Base-by-base conservation (phyloP, 2,888 invertebrate species). In the Netelia melanura region DNA sequence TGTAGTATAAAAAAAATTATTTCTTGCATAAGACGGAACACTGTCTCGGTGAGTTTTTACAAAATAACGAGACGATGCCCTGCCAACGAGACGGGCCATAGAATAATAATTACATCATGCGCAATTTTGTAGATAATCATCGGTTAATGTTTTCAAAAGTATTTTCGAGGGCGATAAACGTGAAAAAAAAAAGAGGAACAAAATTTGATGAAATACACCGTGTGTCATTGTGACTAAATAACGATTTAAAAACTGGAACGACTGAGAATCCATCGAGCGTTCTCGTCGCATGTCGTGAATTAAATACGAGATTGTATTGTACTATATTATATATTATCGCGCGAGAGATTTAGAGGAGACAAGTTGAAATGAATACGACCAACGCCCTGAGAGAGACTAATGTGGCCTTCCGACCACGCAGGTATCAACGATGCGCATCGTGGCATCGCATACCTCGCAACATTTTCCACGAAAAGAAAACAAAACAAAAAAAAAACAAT, bases 351-450 rank as follows among this genome's bases (percentile, higher is more conserved):
- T 38, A 58, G 58, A 23, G 71, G 43, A 14, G 30, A 61, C 68
- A 67, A 25, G 38, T 68, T 67, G 38, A 30, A 52, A 77, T 43
- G 62, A 38, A 65, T 67, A 65, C 48, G 52, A 70, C 48, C 38
- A 62, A 68, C 30, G 23, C 62, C 62, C 61, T n/a, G 38, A 58
- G 23, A 71, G 52, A 83, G 64, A 80, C 70, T 58, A 43, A 43
- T 23, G 80, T 72, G 80, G 80, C 80, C 80, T 80, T 80, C 10
- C 56, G 80, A 67, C 80, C 72, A 80, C 74, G 30, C 11, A 11
- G 10, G 30, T 23, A 62, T 65, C 52, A 65, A 14, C 58, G 38
- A 80, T 80, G 65, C 58, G 48, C 48, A 71, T 23, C 56, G 56
- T n/a, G 64, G 58, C 44, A 58, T 64, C 52, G 56, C 25, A 10